These are phyloP conservation scores for Calycopis cecrops DNA, from an alignment of 1,140 invertebrate genomes.

Conservation along the genomic window DNA sequence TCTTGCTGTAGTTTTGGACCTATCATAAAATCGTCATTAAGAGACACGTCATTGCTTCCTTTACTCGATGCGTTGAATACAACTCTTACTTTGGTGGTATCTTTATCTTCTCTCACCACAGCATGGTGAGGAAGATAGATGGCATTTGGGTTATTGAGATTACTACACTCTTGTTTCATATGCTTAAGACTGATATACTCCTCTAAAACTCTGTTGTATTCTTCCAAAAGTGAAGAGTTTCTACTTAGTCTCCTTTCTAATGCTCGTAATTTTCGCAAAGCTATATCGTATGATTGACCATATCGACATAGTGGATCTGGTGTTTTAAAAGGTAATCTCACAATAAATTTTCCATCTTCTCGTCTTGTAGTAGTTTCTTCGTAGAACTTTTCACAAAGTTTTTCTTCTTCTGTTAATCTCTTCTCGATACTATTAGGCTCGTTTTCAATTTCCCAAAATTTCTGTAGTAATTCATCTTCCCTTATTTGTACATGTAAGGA, in stretches of 20 bases:
- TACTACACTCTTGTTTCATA: constrained; percentile 20
- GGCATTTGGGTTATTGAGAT: constrained; percentile 20
- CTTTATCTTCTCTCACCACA: constrained; percentile 26
- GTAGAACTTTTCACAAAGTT: constrained; percentile 29
- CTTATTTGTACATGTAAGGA: constrained; percentile 25
- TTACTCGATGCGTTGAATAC: constrained; percentile 33
- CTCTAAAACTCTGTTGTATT: constrained; percentile 29
- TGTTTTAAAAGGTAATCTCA: constrained; percentile 28
- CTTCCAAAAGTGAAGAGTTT: constrained; percentile 20
- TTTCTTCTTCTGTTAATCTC: constrained; percentile 23
- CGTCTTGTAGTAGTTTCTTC: constrained; percentile 25
- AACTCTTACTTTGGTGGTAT: constrained; percentile 29
- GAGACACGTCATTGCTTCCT: constrained; percentile 1
- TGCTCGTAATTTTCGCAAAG: constrained; percentile 21
- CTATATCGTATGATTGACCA: constrained; percentile 25
- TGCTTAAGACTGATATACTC: constrained; percentile 29
- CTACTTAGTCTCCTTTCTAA: constrained; percentile 29
- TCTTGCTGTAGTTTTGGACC: too few species aligned
- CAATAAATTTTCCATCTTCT: constrained; percentile 29
- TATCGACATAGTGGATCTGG: constrained; percentile 26
- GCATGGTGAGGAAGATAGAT: constrained; percentile 34
- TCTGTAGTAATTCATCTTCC: constrained; percentile 26
- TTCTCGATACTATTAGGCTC: constrained; percentile 29
- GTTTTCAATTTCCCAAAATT: constrained; percentile 36
- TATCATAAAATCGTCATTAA: too few species aligned